Evolutionary conservation across 2,113 vertebrate species (phyloP), one percentile per base, ranked within the genome.

Genomic region (Heteronetta atricapilla): DNA sequence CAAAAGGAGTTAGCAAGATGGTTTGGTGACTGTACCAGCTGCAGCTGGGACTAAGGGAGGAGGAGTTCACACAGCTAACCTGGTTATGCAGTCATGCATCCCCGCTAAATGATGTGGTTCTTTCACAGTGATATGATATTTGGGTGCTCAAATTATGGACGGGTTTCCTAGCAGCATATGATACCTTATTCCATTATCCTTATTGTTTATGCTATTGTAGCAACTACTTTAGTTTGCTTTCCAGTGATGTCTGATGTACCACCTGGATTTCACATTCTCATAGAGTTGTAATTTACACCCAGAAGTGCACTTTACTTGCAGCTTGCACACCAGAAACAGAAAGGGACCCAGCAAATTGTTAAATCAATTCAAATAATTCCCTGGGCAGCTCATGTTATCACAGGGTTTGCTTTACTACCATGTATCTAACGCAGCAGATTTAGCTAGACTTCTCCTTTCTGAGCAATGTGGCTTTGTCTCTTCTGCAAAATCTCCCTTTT

Each of bases 271-370:
- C 76, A 73, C 79, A 79, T 86, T 74, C 72, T 93, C 68, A 60
- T 15, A 46, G 80, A 79, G 56, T 23, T 73, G 88, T 87, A 70
- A 84, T 64, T 95, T 96, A 79, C 84, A 89, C 62, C 86, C 89
- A 87, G 82, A 97, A 96, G 93, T 96, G 96, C 95, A 97, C 96
- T 96, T 97, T 96, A 96, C 84, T 96, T 93, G 94, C 90, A 95
- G 90, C 86, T 95, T 93, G 96, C 92, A 95, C 89, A 93, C 89
- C 96, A 95, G 96, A 94, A 97, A 95, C 94, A 91, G 92, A 91
- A 82, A 92, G 62, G 73, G 63, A 83, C 82, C 75, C 22, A 1
- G 76, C 68, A 90, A 77, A 55, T 92, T 93, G 63, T 56, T 81
- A 88, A 75, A 77, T 80, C 31, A 46, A 31, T 80, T 70, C 18